Evolutionary conservation across 2,888 invertebrate species (phyloP).

Genomic region (Pegoplata infirma): DNA sequence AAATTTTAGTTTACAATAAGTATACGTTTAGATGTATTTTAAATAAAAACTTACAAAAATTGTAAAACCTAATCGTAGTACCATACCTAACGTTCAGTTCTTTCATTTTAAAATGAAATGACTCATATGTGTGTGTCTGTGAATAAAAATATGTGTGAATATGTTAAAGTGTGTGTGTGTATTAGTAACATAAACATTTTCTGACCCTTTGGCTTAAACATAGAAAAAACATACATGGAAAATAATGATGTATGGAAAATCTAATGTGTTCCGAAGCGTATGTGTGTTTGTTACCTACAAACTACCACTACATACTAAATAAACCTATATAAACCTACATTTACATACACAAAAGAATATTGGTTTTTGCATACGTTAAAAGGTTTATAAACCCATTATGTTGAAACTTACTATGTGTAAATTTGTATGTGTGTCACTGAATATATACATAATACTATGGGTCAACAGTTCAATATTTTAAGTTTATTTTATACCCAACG

Average conservation of each 20-base stretch:
- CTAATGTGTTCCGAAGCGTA: constrained; percentile 6
- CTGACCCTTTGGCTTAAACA: constrained; percentile 20
- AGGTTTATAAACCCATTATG: constrained; percentile 41
- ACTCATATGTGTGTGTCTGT: not conserved
- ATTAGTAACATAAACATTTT: constrained; percentile 16
- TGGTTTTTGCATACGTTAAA: constrained; percentile 50
- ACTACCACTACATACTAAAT: not conserved
- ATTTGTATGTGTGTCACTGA: not conserved
- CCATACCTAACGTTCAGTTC: too few relatives aligned
- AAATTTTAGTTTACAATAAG: too few relatives aligned
- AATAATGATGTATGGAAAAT: not conserved
- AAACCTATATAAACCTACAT: not conserved
- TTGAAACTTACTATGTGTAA: not conserved
- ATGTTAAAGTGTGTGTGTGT: constrained; percentile 3
- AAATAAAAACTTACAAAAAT: too few relatives aligned
- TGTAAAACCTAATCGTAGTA: too few relatives aligned
- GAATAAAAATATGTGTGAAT: not conserved
- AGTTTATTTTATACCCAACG: too few relatives aligned
- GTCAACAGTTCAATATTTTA: too few relatives aligned
- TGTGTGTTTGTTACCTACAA: not conserved
- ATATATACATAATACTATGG: too few relatives aligned
- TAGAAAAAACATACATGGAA: constrained; percentile 4
- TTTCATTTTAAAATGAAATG: not conserved
- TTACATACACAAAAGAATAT: constrained; percentile 17
- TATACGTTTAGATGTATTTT: too few relatives aligned